Percentiles rank a stretch among this genome's conserved stretches.
These are phyloP conservation scores for Centruroides vittatus DNA, from an alignment of 1,140 invertebrate species.

Conservation along the genomic window DNA sequence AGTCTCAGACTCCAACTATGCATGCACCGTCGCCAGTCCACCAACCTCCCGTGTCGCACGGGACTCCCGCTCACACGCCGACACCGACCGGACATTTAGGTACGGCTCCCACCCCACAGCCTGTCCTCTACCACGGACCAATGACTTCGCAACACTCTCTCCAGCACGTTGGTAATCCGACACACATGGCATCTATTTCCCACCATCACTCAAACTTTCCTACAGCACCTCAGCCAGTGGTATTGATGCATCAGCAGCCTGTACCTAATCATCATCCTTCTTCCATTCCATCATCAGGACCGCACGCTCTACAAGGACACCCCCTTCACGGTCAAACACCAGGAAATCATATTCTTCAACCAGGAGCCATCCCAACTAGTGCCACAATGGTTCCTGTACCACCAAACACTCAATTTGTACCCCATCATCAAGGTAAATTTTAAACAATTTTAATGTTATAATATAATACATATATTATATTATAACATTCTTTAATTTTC, in stretches of 20 bases:
- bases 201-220: slow-evolving; percentile 6
- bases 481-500: no score
- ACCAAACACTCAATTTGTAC: slow-evolving; percentile 7
- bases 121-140: slow-evolving; percentile 11
- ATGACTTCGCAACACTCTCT: slow-evolving; percentile 10
- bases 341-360: slow-evolving; percentile 9
- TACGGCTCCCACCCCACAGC: slow-evolving; percentile 13
- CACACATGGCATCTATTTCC: background rate
- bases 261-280: slow-evolving; percentile 1
- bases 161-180: background rate
- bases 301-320: slow-evolving; percentile 14
- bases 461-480: no score
- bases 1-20: slow-evolving; percentile 12
- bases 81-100: slow-evolving; percentile 5
- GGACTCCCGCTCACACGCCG: slow-evolving; percentile 4
- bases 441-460: no score
- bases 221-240: slow-evolving; percentile 9
- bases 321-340: slow-evolving; percentile 12
- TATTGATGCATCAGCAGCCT: slow-evolving; percentile 14
- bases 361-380: slow-evolving; percentile 11
- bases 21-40: slow-evolving; percentile 15
- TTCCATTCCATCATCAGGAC: slow-evolving; percentile 1
- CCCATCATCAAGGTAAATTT: slow-evolving; percentile 11
- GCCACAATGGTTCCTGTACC: slow-evolving; percentile 8
- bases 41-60: slow-evolving; percentile 10